A percentile compares a stretch with the other conserved stretches of the same genome.
Evolutionary conservation across 2,888 invertebrate genomes (phyloP).

Genomic region (Polia nebulosa): DNA sequence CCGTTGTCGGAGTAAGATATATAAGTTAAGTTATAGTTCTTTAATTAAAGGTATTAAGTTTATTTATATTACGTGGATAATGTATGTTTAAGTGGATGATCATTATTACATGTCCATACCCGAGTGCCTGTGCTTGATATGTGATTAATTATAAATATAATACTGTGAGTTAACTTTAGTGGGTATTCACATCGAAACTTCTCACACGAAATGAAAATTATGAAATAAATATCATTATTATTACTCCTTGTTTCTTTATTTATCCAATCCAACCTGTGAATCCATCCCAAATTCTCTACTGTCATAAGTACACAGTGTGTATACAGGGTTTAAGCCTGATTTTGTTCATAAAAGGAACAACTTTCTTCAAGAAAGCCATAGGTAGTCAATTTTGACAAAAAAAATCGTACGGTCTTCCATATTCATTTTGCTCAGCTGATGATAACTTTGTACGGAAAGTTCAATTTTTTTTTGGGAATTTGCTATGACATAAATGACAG

Average conservation of each 20-base stretch:
- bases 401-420: too few relatives aligned
- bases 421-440: too few relatives aligned
- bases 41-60: constrained; percentile 71
- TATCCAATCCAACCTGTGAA: not conserved
- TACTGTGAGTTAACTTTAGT: constrained; percentile 69
- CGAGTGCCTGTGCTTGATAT: constrained; percentile 77
- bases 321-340: too few relatives aligned
- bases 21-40: constrained; percentile 67
- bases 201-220: constrained; percentile 75
- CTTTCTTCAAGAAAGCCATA: too few relatives aligned
- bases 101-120: constrained; percentile 71
- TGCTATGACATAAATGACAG: too few relatives aligned
- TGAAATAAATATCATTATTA: constrained; percentile 75
- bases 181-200: constrained; percentile 66
- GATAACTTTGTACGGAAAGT: too few relatives aligned
- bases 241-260: constrained; percentile 26
- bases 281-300: not conserved
- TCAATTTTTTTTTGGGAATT: too few relatives aligned
- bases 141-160: constrained; percentile 63
- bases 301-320: too few relatives aligned
- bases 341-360: too few relatives aligned
- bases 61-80: constrained; percentile 77
- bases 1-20: constrained; percentile 63
- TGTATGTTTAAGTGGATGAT: constrained; percentile 64
- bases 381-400: too few relatives aligned